phyloP scores from a whole-genome alignment of 2,888 invertebrate genomes.

The Meganola albula region DNA sequence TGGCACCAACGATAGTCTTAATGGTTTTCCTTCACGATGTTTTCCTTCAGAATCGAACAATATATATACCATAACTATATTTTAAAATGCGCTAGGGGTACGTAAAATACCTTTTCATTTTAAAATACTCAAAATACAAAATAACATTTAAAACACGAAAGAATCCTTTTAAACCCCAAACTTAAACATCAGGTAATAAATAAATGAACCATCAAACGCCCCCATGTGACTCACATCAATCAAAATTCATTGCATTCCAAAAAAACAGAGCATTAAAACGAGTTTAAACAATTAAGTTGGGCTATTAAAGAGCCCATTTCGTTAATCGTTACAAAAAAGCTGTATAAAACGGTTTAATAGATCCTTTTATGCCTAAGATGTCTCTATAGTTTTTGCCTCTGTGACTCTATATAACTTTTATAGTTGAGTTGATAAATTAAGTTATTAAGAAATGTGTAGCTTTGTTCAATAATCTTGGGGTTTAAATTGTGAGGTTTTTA shows the following conservation, averaged over 20 bases:
- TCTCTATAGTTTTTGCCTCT: not conserved
- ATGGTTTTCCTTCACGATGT: no score
- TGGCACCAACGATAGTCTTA: no score
- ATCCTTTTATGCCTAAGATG: not conserved
- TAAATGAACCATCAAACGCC: conserved; percentile 6
- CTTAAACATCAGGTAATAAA: conserved; percentile 8
- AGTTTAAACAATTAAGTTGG: conserved; percentile 49
- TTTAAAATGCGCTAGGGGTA: not conserved
- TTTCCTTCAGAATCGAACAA: not conserved
- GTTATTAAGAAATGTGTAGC: no score
- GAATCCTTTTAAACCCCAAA: conserved; percentile 1
- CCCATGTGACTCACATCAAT: no score
- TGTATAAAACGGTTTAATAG: not conserved
- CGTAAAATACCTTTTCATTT: not conserved
- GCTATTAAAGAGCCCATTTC: conserved; percentile 56
- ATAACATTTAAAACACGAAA: no score
- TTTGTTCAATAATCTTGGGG: not conserved
- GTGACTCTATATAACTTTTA: not conserved
- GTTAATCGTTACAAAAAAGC: conserved; percentile 39
- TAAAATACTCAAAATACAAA: not conserved
- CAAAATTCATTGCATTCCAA: conserved; percentile 23
- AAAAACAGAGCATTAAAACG: conserved; percentile 33
- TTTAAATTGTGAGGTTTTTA: not conserved
- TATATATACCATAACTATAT: not conserved
- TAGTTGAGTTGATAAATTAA: not conserved